These are phyloP conservation scores for Dendrocincla tyrannina DNA, from an alignment of 2,797 vertebrate genomes.

Conservation along the genomic window DNA sequence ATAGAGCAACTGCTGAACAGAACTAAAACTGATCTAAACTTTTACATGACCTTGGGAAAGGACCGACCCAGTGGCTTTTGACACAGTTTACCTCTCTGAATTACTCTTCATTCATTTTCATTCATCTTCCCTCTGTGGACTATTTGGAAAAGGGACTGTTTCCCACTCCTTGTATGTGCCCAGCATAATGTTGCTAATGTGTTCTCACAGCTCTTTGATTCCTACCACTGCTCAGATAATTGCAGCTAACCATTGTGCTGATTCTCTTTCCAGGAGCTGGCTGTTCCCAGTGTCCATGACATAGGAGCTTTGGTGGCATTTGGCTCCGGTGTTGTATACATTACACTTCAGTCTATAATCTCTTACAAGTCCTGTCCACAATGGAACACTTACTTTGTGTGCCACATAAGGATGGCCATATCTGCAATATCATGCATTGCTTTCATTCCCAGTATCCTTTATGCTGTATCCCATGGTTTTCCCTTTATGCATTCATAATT, in stretches of 20 bases:
- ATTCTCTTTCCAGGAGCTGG: constrained; percentile 82
- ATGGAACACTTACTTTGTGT: constrained; percentile 75
- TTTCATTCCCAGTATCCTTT: constrained; percentile 93
- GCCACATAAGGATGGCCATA: constrained; percentile 73
- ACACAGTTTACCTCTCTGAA: not conserved
- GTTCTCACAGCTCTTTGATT: not conserved
- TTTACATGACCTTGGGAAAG: not conserved
- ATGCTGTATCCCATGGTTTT: not conserved
- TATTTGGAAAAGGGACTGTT: not conserved
- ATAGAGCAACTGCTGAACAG: not conserved
- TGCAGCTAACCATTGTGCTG: constrained; percentile 15
- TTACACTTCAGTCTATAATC: constrained; percentile 82
- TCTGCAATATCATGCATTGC: constrained; percentile 76
- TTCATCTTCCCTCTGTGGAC: not conserved
- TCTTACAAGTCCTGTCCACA: constrained; percentile 78
- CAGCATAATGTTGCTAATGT: not conserved
- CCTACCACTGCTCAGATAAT: not conserved
- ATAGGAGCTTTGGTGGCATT: constrained; percentile 89
- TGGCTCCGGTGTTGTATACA: constrained; percentile 80
- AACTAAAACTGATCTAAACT: not conserved
- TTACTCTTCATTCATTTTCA: not conserved
- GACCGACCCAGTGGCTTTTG: not conserved
- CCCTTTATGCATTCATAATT: not conserved
- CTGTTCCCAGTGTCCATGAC: constrained; percentile 81
- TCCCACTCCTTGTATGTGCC: not conserved